Evolutionary conservation across 1,140 invertebrate species (phyloP), one percentile per base, ranked within the genome.

Genomic region (Cyphomyrmex costatus): DNA sequence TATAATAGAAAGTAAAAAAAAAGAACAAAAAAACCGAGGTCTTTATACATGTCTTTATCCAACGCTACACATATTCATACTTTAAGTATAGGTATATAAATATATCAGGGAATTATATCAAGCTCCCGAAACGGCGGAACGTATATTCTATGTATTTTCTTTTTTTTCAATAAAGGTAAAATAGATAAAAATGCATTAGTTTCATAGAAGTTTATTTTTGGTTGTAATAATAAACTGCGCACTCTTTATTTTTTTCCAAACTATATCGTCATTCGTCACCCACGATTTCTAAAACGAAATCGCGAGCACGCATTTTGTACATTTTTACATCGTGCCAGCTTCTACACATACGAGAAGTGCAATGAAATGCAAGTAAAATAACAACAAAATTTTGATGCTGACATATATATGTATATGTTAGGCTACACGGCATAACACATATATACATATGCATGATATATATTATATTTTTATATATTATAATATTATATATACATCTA

Each of bases 131-230:
- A 85, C 85, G 86, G 80, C 80, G 79, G 70, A 80, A 88, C 49
- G 66, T 80, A 88, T 90, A 90, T 78, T 90, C 84, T 86, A 90
- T 90, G 89, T 91, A 90, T 90, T 90, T 88, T 76, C 83, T 89
- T 91, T 85, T 87, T 91, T 91, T 91, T 71, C 82, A 90, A 90
- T 90, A 91, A 90, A 90, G 79, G 58, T 89, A 89, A 84, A 87
- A 60, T 68, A 90, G 73, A 84, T 73, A 89, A 90, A 86, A 85
- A 66, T 21, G 5, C 65, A 71, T 71, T 58, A 21, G 8, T 3
- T 70, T 53, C 30, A 7, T 16, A 80, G n/a, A 70, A 42, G 56
- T 79, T 80, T 68, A 42, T 80, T 68, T 56, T 12, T 66, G 36
- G n/a, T 66, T 16, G 3, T 53, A 68, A 49, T 78, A 65, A 42